A percentile compares a stretch with the other conserved stretches of the same genome.
Conservation (phyloP, 2,113 vertebrate genomes). For the Ascaphus truei region DNA sequence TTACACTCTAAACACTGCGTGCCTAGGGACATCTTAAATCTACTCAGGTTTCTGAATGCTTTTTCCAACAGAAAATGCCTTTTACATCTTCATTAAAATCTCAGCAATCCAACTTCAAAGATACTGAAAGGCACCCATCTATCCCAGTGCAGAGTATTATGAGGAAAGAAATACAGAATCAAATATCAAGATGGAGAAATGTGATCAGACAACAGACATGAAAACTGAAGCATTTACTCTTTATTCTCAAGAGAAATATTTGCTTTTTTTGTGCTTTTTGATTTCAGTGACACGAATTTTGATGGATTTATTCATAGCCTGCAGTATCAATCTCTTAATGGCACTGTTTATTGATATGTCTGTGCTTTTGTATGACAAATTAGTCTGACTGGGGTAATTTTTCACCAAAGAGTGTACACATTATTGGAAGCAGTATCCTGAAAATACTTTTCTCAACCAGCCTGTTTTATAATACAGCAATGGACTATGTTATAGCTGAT, state of each 20-base stretch:
- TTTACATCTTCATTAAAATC: slow-evolving; percentile 24
- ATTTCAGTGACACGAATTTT: slow-evolving; percentile 3
- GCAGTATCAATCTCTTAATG: no score
- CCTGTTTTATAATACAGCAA: no score
- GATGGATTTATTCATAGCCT: neutral
- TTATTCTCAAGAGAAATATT: neutral
- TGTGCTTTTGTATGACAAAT: no score
- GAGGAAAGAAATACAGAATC: neutral
- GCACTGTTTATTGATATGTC: no score
- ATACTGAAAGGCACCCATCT: neutral
- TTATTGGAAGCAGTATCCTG: no score
- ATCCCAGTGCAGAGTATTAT: neutral
- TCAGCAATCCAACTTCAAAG: slow-evolving; percentile 22
- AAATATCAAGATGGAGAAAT: neutral
- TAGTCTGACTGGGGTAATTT: no score
- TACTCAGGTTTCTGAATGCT: neutral
- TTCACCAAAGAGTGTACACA: no score
- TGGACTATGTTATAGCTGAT: no score
- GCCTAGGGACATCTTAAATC: neutral
- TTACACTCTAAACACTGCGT: neutral
- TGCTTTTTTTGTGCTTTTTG: neutral
- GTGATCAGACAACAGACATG: neutral
- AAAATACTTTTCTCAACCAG: no score
- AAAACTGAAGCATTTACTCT: neutral
- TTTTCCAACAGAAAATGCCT: neutral